Conservation (phyloP, 2,888 invertebrate genomes). For the Sarcophaga rosellei region DNA sequence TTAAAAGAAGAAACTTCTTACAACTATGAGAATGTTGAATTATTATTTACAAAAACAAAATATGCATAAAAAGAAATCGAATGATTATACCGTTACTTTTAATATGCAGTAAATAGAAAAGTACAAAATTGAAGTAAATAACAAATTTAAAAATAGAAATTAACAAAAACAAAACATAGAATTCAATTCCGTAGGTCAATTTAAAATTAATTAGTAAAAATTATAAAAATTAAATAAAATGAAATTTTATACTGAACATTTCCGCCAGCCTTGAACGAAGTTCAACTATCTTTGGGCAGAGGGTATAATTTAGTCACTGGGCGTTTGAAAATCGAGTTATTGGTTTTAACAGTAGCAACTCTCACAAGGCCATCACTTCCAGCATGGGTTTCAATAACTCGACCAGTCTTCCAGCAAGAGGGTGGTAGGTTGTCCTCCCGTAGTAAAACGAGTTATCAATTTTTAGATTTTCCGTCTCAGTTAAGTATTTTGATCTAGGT, state of each 20-base stretch:
- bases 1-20: not conserved
- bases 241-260: not conserved
- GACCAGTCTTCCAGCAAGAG: slow-evolving; percentile 14
- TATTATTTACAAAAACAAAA: not conserved
- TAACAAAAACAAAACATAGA: not conserved
- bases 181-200: slow-evolving; percentile 2
- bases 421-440: slow-evolving; percentile 22
- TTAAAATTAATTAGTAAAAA: not conserved
- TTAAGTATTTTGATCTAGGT: slow-evolving; percentile 13
- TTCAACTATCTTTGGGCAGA: slow-evolving; percentile 27
- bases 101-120: not conserved
- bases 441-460: slow-evolving; percentile 14
- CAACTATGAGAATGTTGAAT: not conserved
- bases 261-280: slow-evolving; percentile 25
- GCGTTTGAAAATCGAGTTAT: not conserved
- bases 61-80: not conserved
- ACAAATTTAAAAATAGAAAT: not conserved
- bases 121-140: not conserved
- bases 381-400: slow-evolving; percentile 36
- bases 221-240: not conserved
- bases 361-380: slow-evolving; percentile 26
- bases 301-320: slow-evolving; percentile 14
- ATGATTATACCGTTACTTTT: not conserved
- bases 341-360: slow-evolving; percentile 20
- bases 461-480: not conserved